Evolutionary conservation across 2,113 vertebrate genomes (phyloP).

Genomic region (Melanostigma gelatinosum): DNA sequence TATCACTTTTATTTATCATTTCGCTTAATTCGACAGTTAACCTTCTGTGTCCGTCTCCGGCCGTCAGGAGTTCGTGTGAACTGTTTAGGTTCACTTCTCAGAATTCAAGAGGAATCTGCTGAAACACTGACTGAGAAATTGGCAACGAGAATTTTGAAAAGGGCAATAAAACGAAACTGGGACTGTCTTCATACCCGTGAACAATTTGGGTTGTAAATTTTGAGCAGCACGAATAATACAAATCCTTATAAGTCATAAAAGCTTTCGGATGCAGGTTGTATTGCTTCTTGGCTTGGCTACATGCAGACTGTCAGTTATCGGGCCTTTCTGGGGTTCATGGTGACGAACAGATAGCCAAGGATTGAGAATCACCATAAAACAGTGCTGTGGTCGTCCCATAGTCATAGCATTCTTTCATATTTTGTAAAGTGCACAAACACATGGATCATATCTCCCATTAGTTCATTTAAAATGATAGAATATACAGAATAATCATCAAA

Average conservation of each 20-base stretch:
- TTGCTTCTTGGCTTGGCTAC: constrained; percentile 70
- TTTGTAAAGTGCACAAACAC: not conserved
- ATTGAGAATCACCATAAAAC: constrained; percentile 1
- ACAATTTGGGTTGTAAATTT: constrained; percentile 81
- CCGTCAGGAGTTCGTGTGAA: constrained; percentile 39
- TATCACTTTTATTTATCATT: not conserved
- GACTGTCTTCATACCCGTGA: constrained; percentile 68
- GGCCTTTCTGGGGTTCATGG: constrained; percentile 26
- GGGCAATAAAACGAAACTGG: constrained; percentile 73
- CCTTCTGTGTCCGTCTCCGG: constrained; percentile 8
- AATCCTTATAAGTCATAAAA: constrained; percentile 76
- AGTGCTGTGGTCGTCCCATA: not conserved
- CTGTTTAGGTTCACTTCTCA: constrained; percentile 67
- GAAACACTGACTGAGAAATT: constrained; percentile 72
- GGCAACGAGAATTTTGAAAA: constrained; percentile 66
- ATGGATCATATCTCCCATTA: not conserved
- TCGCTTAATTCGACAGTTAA: not conserved
- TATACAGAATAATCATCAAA: not conserved
- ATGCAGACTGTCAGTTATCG: constrained; percentile 41
- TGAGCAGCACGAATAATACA: constrained; percentile 72
- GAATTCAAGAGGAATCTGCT: constrained; percentile 76
- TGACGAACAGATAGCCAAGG: constrained; percentile 38
- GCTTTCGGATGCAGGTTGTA: constrained; percentile 82
- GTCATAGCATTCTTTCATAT: not conserved
- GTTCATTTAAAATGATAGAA: constrained; percentile 7